Evolutionary conservation across 2,888 invertebrate genomes (phyloP).

Genomic region (Ennomos quercinarius): DNA sequence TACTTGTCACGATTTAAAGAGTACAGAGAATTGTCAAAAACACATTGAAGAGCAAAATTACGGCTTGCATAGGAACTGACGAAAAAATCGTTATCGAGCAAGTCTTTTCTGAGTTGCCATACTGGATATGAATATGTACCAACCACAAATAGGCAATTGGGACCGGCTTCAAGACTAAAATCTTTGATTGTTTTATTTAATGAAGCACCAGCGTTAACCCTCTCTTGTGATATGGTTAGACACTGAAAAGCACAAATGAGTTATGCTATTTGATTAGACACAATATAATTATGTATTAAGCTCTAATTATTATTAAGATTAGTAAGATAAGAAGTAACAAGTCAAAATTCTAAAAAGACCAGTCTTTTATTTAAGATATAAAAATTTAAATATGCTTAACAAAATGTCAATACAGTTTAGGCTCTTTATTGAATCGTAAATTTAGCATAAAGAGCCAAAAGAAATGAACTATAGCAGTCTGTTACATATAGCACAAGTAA

Average conservation of each 20-base stretch:
- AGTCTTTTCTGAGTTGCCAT: too few species aligned
- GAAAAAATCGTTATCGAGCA: too few species aligned
- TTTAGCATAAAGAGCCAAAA: constrained; percentile 1
- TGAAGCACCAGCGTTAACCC: not conserved
- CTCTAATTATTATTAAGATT: not conserved
- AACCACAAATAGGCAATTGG: constrained; percentile 2
- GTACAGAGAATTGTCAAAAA: too few species aligned
- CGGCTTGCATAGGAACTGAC: too few species aligned
- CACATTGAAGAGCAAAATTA: too few species aligned
- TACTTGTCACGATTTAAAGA: too few species aligned
- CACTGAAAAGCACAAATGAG: constrained; percentile 26
- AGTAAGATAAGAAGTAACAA: not conserved
- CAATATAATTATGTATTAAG: constrained; percentile 3
- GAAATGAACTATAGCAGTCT: not conserved
- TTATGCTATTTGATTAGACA: constrained; percentile 24
- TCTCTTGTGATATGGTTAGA: constrained; percentile 1
- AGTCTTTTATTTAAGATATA: constrained; percentile 24
- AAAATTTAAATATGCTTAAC: constrained; percentile 14
- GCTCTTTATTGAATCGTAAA: constrained; percentile 2
- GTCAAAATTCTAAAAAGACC: constrained; percentile 19
- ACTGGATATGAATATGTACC: not conserved
- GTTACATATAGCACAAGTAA: constrained; percentile 13
- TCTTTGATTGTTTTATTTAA: not conserved
- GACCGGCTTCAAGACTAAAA: constrained; percentile 1
- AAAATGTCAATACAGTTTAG: constrained; percentile 16